phyloP scores from a whole-genome alignment of 1,140 invertebrate genomes.

The Centruroides sculpturatus region DNA sequence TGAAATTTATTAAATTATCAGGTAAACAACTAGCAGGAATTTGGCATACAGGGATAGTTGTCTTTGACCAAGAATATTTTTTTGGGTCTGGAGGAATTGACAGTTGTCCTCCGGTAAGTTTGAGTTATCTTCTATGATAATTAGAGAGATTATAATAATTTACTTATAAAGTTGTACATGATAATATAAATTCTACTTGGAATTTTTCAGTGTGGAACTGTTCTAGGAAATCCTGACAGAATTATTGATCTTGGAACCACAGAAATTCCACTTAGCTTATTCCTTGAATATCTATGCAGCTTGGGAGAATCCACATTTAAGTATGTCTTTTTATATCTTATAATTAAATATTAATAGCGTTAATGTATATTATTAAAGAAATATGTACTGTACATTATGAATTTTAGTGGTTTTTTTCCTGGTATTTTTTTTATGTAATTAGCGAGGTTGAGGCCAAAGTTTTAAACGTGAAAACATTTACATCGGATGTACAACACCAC shows the following conservation, averaged over 20 bases:
- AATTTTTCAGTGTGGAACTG: conserved; percentile 50
- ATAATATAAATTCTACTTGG: conserved; percentile 19
- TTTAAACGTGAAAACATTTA: too few relatives aligned
- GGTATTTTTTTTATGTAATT: too few relatives aligned
- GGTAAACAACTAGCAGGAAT: conserved; percentile 66
- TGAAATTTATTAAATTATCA: conserved; percentile 27
- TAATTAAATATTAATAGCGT: background rate
- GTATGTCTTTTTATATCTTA: background rate
- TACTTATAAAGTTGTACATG: background rate
- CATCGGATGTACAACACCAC: too few relatives aligned
- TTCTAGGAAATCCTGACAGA: conserved; percentile 54
- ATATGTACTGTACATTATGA: too few relatives aligned
- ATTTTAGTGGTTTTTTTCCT: too few relatives aligned
- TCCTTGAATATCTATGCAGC: conserved; percentile 66
- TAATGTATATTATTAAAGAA: too few relatives aligned
- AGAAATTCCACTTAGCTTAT: conserved; percentile 61
- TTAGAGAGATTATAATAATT: too few relatives aligned
- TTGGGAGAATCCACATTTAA: conserved; percentile 36
- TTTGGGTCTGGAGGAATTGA: conserved; percentile 65
- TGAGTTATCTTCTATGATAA: too few relatives aligned
- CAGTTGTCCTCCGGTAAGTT: conserved; percentile 52
- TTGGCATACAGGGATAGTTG: conserved; percentile 75
- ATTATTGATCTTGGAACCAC: conserved; percentile 60
- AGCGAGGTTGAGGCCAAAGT: too few relatives aligned
- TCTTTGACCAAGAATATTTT: conserved; percentile 72